Evolutionary conservation across 2,797 vertebrate species (phyloP).

Genomic region (Cossypha heuglini): DNA sequence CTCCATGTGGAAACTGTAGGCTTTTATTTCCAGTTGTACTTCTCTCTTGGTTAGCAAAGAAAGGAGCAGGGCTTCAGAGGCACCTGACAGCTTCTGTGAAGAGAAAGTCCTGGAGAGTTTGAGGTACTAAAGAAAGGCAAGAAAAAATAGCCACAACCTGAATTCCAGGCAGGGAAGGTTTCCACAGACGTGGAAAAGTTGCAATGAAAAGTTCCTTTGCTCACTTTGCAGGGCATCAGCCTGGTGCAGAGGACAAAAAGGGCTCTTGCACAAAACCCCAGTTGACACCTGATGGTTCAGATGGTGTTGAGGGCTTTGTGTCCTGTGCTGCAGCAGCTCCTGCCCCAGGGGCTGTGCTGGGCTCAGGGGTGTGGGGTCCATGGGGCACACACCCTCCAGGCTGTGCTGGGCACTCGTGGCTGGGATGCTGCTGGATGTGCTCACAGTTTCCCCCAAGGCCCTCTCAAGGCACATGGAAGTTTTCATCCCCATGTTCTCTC

Average conservation of each 20-base stretch:
- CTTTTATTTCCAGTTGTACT: background rate
- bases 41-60: background rate
- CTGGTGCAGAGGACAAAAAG: background rate
- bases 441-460: background rate
- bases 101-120: background rate
- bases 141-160: background rate
- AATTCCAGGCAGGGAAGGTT: background rate
- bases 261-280: background rate
- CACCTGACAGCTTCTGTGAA: background rate
- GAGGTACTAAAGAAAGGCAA: background rate
- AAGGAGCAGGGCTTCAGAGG: background rate
- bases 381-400: background rate
- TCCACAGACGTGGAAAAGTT: background rate
- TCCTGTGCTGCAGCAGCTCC: background rate
- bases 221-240: background rate
- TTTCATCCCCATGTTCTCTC: background rate
- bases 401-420: accelerated
- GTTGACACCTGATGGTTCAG: background rate
- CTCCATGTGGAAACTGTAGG: background rate
- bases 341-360: background rate
- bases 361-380: background rate
- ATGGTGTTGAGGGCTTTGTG: background rate
- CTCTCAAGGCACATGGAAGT: background rate
- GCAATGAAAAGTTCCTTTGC: background rate
- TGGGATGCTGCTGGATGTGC: background rate